Evolutionary conservation across 2,113 vertebrate species (phyloP), one percentile per base, ranked within the genome.

Genomic region (Phoenicopterus ruber): DNA sequence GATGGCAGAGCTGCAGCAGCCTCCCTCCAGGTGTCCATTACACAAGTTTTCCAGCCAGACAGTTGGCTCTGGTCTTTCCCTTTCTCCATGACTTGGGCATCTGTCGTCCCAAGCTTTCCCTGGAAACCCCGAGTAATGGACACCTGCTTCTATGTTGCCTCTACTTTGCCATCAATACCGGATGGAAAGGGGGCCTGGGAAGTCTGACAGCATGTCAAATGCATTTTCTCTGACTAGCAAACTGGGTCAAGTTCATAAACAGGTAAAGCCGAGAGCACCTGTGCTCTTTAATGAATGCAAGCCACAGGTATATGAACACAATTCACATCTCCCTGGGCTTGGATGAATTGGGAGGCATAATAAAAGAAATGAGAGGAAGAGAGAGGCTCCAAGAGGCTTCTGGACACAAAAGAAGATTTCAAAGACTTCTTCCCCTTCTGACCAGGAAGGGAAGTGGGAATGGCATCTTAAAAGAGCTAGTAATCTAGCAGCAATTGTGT

Each of bases 41-140:
- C 63, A 32, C 62, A 62, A 66, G 72, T 59, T 96, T 94, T 96
- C 97, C 94, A 96, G 91, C n/a, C 58, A 38, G 91, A 69, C 88
- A 69, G 65, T 55, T 94, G 95, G 82, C 93, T 67, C 80, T 72
- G 24, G 12, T 59, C 89, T 9, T 34, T 57, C 86, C 89, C 22
- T 78, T 76, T 86, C 78, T 93, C 95, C 49, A 44, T 16, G 44
- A 90, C 73, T 63, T 16, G 46, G 80, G 77, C 86, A 86, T 58
- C 50, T 10, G 7, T 54, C 16, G 28, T 62, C 71, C 34, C 66
- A 80, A 44, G 71, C 24, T 86, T 82, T 73, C 57, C 71, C 76
- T 78, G 97, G 94, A 97, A 95, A 95, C 57, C 82, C 54, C 4
- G 17, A 65, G 91, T 46, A 84, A 91, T 21, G 73, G 80, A 66